Evolutionary conservation across 2,888 invertebrate species (phyloP), one percentile per base, ranked within the genome.

Genomic region (Drosophila affinis): DNA sequence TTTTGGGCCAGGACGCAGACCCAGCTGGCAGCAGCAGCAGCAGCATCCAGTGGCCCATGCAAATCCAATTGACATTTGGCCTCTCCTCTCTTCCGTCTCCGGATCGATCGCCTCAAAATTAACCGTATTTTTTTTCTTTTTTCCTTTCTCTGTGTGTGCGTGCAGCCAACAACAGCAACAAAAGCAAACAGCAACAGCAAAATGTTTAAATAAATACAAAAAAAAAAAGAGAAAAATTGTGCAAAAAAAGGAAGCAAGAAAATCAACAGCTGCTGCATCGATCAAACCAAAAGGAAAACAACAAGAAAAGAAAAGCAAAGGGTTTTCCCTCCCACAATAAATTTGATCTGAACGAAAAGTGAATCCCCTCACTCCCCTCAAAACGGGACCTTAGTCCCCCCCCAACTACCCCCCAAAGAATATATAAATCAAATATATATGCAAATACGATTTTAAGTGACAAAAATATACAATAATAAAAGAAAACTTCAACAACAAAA

Each of bases 251-350:
- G 7, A 47, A 49, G 51, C 32, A 58, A 21, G 21, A 47, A 24
- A 62, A 65, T 45, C 52, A 78, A 69, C 60, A 62, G 55, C 53
- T 58, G 59, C 64, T 27, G 48, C 72, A 24, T 24, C 24, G 4
- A 72, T 76, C 61, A 49, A 65, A 39, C 39, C 47, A 39, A 48
- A 62, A 34, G 32, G 57, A 34, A 46, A 34, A 61, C 60, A 56
- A 24, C 17, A 49, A 53, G 24, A 47, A 39, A 34, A 12, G 12
- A 34, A 46, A 34, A 61, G 48, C 46, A 24, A 17, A 49, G 12
- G 34, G 0, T 34, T 34, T 34, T 34, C 39, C 39, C 39, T 39
- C n/a, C n/a, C 39, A 14, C 6, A n/a, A 39, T 7, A 39, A 39
- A 39, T 39, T n/a, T 39, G 34, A 34, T 34, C 32, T 34, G 34